These are phyloP conservation scores for Anagrus nilaparvatae DNA, from an alignment of 1,140 invertebrate genomes.

Conservation along the genomic window DNA sequence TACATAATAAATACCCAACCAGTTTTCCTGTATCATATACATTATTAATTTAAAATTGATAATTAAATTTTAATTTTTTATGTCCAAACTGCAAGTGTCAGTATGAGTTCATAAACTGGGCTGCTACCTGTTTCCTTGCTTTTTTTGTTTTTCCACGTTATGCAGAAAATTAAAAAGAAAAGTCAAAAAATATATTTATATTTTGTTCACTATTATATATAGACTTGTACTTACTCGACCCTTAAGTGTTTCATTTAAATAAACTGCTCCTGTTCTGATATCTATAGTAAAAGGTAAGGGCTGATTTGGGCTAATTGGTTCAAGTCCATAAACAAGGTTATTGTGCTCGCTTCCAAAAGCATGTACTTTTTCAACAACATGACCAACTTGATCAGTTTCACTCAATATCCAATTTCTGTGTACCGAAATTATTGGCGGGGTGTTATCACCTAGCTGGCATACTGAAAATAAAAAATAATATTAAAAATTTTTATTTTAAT, in stretches of 20 bases:
- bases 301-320: conserved; percentile 33
- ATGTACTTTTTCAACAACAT: conserved; percentile 48
- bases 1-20: no score
- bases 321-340: conserved; percentile 51
- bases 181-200: no score
- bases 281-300: conserved; percentile 59
- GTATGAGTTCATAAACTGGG: no score
- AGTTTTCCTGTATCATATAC: no score
- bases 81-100: no score
- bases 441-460: conserved; percentile 34
- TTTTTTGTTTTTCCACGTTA: no score
- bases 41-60: no score
- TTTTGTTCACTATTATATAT: no score
- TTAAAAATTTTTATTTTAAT: neutral
- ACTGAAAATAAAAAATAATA: conserved; percentile 16
- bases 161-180: no score
- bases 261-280: conserved; percentile 55
- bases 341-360: conserved; percentile 53
- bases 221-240: conserved; percentile 51
- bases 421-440: conserved; percentile 44
- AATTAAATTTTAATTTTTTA: no score
- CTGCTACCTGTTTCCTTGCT: no score
- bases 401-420: conserved; percentile 57
- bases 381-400: conserved; percentile 54
- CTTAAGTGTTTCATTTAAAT: conserved; percentile 55